These are phyloP conservation scores for Margaritifera margaritifera DNA, from an alignment of 2,888 invertebrate genomes.

Conservation along the genomic window DNA sequence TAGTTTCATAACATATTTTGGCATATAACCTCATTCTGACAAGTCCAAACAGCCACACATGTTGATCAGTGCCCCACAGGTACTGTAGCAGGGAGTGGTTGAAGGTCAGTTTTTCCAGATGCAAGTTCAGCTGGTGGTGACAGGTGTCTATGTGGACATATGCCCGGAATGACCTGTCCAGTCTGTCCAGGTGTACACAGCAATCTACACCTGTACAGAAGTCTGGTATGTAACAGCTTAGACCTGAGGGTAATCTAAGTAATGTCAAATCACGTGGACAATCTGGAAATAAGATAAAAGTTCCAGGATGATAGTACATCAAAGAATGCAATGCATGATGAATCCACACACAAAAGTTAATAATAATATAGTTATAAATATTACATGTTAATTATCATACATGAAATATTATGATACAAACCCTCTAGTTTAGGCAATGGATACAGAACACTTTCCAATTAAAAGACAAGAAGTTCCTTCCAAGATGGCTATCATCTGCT, in stretches of 20 bases:
- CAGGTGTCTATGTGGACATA: conserved; percentile 22
- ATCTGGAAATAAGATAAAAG: too few relatives aligned
- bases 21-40: conserved; percentile 21
- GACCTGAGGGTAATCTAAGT: not conserved
- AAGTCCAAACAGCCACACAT: conserved; percentile 29
- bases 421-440: too few relatives aligned
- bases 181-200: conserved; percentile 13
- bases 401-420: too few relatives aligned
- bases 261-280: too few relatives aligned
- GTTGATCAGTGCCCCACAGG: conserved; percentile 14
- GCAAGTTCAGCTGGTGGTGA: conserved; percentile 8
- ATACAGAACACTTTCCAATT: too few relatives aligned
- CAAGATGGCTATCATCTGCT: too few relatives aligned
- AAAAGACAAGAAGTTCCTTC: too few relatives aligned
- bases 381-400: too few relatives aligned
- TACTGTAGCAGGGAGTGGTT: conserved; percentile 21
- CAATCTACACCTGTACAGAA: conserved; percentile 22
- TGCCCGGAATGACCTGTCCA: conserved; percentile 10
- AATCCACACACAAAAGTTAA: too few relatives aligned
- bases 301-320: too few relatives aligned
- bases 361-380: too few relatives aligned
- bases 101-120: conserved; percentile 22
- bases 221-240: not conserved
- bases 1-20: not conserved
- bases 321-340: too few relatives aligned